Percentiles rank a stretch among this genome's conserved stretches.
These are phyloP conservation scores for Carcina quercana DNA, from an alignment of 2,888 invertebrate species.

Conservation along the genomic window DNA sequence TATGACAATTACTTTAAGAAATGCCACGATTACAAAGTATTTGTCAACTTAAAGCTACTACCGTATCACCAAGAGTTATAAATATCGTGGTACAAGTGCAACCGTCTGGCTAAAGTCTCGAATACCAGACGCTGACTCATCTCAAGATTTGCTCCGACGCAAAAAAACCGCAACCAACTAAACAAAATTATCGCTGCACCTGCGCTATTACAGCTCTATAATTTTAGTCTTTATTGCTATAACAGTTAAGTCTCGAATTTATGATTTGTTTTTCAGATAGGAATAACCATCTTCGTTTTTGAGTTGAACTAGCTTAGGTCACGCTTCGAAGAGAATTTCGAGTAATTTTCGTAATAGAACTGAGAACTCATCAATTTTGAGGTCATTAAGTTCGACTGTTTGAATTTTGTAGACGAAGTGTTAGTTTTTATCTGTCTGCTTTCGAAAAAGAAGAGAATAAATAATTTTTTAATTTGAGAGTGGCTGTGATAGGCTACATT, in stretches of 20 bases:
- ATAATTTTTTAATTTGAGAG: too few relatives aligned
- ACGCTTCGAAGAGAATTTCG: slow-evolving; percentile 35
- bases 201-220: slow-evolving; percentile 17
- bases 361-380: slow-evolving; percentile 48
- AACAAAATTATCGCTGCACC: slow-evolving; percentile 20
- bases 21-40: too few relatives aligned
- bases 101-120: slow-evolving; percentile 41
- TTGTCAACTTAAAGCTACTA: too few relatives aligned
- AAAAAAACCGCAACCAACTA: slow-evolving; percentile 25
- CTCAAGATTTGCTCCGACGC: slow-evolving; percentile 23
- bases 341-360: slow-evolving; percentile 49
- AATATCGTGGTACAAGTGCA: slow-evolving; percentile 21
- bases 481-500: too few relatives aligned
- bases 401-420: too few relatives aligned
- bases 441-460: too few relatives aligned
- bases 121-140: slow-evolving; percentile 53
- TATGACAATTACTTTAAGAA: too few relatives aligned
- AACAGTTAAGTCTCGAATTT: slow-evolving; percentile 14
- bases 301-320: slow-evolving; percentile 28
- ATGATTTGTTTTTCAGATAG: background rate
- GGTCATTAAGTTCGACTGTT: slow-evolving; percentile 31
- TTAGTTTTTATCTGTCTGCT: too few relatives aligned
- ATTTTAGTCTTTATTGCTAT: slow-evolving; percentile 23
- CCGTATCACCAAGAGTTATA: too few relatives aligned
- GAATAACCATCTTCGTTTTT: slow-evolving; percentile 9